Evolutionary conservation across 2,797 vertebrate species (phyloP).

Genomic region (Sebastes iracundus): DNA sequence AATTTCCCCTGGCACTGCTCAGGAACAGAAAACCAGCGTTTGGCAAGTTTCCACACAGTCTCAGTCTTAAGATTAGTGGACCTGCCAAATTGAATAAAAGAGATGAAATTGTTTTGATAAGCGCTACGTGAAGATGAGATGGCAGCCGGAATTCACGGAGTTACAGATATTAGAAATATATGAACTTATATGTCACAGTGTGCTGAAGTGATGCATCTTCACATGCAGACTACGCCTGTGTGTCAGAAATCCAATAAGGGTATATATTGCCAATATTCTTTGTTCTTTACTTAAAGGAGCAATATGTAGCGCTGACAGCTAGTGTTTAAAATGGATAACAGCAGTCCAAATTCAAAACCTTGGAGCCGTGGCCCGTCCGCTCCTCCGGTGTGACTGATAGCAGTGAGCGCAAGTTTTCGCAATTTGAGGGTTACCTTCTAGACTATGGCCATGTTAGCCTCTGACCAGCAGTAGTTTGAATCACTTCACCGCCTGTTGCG

Average conservation of each 20-base stretch:
- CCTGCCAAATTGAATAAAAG: not conserved
- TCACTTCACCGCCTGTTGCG: too few species aligned
- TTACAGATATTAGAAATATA: not conserved
- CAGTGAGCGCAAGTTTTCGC: too few species aligned
- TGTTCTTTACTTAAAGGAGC: not conserved
- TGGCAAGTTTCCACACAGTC: not conserved
- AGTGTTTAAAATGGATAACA: too few species aligned
- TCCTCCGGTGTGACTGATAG: too few species aligned
- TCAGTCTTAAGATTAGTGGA: not conserved
- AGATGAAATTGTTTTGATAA: not conserved
- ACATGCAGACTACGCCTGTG: not conserved
- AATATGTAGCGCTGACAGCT: too few species aligned
- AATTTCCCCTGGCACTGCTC: not conserved
- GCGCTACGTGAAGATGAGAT: not conserved
- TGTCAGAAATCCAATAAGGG: not conserved
- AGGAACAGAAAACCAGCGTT: not conserved
- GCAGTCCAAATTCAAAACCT: too few species aligned
- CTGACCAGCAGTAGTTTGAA: too few species aligned
- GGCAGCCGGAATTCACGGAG: not conserved
- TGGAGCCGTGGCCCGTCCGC: too few species aligned
- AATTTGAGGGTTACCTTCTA: too few species aligned
- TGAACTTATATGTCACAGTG: not conserved
- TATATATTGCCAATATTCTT: not conserved
- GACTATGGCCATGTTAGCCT: too few species aligned
- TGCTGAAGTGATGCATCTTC: not conserved